Conservation (phyloP, 2,888 invertebrate genomes). For the Caenorhabditis sp. region DNA sequence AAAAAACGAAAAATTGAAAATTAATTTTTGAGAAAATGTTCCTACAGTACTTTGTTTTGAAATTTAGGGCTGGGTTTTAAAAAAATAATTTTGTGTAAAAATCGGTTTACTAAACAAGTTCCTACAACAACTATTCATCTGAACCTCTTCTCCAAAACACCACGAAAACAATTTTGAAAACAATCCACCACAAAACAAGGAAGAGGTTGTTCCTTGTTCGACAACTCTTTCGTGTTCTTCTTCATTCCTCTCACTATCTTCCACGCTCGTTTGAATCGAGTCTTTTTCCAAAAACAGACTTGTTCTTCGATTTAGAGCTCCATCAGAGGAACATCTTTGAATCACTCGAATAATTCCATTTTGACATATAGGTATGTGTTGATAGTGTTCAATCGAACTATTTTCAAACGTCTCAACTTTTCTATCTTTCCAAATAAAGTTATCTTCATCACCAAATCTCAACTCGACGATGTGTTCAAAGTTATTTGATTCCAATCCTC, state of each 20-base stretch:
- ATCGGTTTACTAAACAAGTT: too few relatives aligned
- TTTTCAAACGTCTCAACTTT: background rate
- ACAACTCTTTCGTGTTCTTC: background rate
- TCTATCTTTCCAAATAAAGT: background rate
- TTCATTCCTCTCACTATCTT: background rate
- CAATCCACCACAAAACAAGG: background rate
- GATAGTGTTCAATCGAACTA: background rate
- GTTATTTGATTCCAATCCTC: slow-evolving; percentile 5
- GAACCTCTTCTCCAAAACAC: background rate
- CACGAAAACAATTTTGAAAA: background rate
- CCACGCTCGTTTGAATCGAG: slow-evolving; percentile 6
- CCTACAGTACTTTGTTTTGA: too few relatives aligned
- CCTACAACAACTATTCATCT: background rate
- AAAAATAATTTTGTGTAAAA: too few relatives aligned
- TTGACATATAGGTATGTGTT: background rate
- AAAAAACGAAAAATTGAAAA: background rate
- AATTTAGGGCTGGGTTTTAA: too few relatives aligned
- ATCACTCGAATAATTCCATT: slow-evolving; percentile 6
- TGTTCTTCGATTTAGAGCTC: background rate
- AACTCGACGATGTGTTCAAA: slow-evolving; percentile 15
- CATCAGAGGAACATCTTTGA: background rate
- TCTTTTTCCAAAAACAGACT: slow-evolving; percentile 25
- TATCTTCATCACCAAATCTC: background rate
- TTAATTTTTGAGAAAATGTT: too few relatives aligned
- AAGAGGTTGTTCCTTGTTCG: background rate